Percentiles rank a stretch among this genome's conserved stretches.
These are phyloP conservation scores for Pangasius macronema DNA, from an alignment of 2,797 vertebrate species.

Conservation along the genomic window DNA sequence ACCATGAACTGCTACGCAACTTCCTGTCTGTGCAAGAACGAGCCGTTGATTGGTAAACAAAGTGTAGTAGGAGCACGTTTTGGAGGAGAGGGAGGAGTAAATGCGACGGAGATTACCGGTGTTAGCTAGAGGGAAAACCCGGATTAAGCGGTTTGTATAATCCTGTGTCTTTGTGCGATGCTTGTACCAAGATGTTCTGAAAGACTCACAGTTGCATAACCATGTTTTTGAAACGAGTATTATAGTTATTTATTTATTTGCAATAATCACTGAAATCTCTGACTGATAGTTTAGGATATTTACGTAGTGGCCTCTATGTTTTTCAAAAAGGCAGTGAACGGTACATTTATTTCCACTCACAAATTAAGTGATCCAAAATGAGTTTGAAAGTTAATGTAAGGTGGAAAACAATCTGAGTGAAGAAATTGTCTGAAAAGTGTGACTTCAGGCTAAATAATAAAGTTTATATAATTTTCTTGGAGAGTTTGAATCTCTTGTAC, in stretches of 20 bases:
- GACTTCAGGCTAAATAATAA: not conserved
- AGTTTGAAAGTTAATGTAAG: not conserved
- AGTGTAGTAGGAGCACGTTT: slow-evolving; percentile 56
- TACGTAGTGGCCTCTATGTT: not conserved
- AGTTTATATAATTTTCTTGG: not conserved
- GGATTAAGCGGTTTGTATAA: slow-evolving; percentile 34
- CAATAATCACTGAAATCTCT: not conserved
- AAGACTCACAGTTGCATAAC: not conserved
- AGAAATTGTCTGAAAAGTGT: not conserved
- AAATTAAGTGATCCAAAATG: not conserved
- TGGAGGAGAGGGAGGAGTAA: slow-evolving; percentile 10
- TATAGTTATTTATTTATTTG: not conserved
- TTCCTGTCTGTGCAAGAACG: slow-evolving; percentile 72
- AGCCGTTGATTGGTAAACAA: slow-evolving; percentile 69
- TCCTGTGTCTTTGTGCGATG: not conserved
- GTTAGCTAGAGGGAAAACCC: slow-evolving; percentile 37
- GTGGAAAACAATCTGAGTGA: not conserved
- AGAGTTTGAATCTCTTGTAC: not conserved
- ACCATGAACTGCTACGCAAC: slow-evolving; percentile 72
- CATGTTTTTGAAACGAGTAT: not conserved
- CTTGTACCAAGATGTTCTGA: slow-evolving; percentile 6
- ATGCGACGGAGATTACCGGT: slow-evolving; percentile 15
- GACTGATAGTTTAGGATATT: not conserved
- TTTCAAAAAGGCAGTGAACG: not conserved
- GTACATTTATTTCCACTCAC: not conserved